Evolutionary conservation across 30 jellyfish, hydroid and myxozoan species (phyloP).

Genomic region (Aurelia sp.): DNA sequence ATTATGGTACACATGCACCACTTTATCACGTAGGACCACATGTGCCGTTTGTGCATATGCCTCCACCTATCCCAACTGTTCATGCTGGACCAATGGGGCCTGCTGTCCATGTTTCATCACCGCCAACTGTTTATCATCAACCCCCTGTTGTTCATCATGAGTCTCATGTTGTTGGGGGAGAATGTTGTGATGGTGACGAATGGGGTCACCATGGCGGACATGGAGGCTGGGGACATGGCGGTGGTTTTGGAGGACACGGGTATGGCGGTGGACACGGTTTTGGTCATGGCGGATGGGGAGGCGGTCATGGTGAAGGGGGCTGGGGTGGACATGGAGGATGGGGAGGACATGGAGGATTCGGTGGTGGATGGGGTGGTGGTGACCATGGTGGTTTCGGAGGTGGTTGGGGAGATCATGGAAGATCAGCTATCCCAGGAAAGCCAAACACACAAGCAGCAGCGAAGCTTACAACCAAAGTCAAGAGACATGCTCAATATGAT

Average conservation of each 20-base stretch:
- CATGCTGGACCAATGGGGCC: constrained; percentile 99
- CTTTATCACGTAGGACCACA: constrained; percentile 97
- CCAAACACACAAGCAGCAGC: constrained; percentile 26
- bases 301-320: constrained; percentile 61
- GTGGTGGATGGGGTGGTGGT: constrained; percentile 60
- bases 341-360: constrained; percentile 58
- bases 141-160: constrained; percentile 95
- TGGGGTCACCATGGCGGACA: constrained; percentile 84
- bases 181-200: constrained; percentile 77
- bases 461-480: constrained; percentile 9
- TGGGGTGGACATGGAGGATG: constrained; percentile 72
- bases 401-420: constrained; percentile 61
- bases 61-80: constrained; percentile 94
- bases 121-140: constrained; percentile 96
- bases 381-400: constrained; percentile 78
- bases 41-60: constrained; percentile 96
- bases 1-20: constrained; percentile 97
- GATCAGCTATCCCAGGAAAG: constrained; percentile 65
- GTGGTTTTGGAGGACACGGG: constrained; percentile 61
- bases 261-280: constrained; percentile 63
- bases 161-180: constrained; percentile 94
- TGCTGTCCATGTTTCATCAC: constrained; percentile 95
- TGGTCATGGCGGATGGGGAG: constrained; percentile 76
- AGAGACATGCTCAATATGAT: constrained; percentile 4
- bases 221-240: constrained; percentile 61